phyloP scores from a whole-genome alignment of 2,888 invertebrate genomes.

The Auanema sp. region DNA sequence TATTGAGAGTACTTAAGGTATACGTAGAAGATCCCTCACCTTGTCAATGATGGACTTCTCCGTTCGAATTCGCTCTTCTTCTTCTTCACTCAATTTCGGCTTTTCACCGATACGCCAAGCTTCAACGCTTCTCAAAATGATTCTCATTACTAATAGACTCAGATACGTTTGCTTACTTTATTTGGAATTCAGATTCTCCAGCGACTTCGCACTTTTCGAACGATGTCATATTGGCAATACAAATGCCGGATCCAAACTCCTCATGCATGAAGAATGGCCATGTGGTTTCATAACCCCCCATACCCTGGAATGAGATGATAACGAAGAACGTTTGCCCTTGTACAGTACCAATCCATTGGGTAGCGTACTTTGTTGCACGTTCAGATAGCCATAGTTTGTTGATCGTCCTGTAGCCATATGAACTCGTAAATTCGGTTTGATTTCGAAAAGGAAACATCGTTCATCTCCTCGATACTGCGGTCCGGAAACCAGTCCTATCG shows the following conservation, averaged over 20 bases:
- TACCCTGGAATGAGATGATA: conserved; percentile 32
- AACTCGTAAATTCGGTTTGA: conserved; percentile 78
- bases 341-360: conserved; percentile 79
- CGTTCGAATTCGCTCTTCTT: conserved; percentile 22
- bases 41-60: conserved; percentile 46
- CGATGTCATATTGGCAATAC: conserved; percentile 28
- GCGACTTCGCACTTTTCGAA: conserved; percentile 45
- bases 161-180: conserved; percentile 20
- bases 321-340: neutral
- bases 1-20: neutral
- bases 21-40: conserved; percentile 15
- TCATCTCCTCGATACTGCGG: conserved; percentile 67
- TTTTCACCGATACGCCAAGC: conserved; percentile 47
- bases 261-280: conserved; percentile 51
- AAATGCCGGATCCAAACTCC: conserved; percentile 37
- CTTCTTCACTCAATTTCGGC: conserved; percentile 32
- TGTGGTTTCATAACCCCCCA: conserved; percentile 33
- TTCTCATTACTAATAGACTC: no score
- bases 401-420: conserved; percentile 82
- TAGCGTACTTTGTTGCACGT: conserved; percentile 86
- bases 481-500: conserved; percentile 37
- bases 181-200: conserved; percentile 30
- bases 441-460: conserved; percentile 80
- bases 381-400: conserved; percentile 87
- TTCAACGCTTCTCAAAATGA: conserved; percentile 26